Percentiles rank a stretch among this genome's conserved stretches.
phyloP scores from a whole-genome alignment of 2,797 vertebrate genomes.

The Anguilla obscura region DNA sequence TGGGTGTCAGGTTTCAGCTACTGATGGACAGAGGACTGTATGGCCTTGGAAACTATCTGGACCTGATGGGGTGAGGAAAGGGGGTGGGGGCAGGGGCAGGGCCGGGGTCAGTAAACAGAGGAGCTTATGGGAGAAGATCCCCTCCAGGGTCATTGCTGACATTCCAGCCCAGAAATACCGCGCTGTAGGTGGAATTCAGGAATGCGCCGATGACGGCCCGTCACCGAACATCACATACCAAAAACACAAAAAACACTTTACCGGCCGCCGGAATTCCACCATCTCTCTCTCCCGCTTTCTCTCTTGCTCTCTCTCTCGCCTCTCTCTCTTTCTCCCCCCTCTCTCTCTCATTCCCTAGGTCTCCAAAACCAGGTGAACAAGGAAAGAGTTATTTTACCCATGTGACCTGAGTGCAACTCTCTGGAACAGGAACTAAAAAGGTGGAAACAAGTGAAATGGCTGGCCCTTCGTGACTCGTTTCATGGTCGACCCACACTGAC shows the following conservation, averaged over 20 bases:
- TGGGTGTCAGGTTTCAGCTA: slow-evolving; percentile 68
- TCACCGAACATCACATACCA: slow-evolving; percentile 54
- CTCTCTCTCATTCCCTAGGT: slow-evolving; percentile 44
- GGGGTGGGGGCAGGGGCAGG: slow-evolving; percentile 10
- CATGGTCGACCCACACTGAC: slow-evolving; percentile 1
- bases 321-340: not conserved
- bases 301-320: slow-evolving; percentile 34
- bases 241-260: slow-evolving; percentile 43
- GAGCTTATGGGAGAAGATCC: slow-evolving; percentile 45
- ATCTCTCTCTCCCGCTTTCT: slow-evolving; percentile 31
- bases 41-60: slow-evolving; percentile 69
- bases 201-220: slow-evolving; percentile 55
- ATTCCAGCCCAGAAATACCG: slow-evolving; percentile 60
- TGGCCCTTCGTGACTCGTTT: slow-evolving; percentile 59
- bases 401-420: slow-evolving; percentile 57
- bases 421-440: slow-evolving; percentile 57
- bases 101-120: slow-evolving; percentile 14
- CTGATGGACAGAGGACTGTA: slow-evolving; percentile 70
- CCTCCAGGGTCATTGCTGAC: slow-evolving; percentile 64
- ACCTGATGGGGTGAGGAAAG: slow-evolving; percentile 43
- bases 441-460: slow-evolving; percentile 65
- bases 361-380: not conserved
- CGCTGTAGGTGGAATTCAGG: slow-evolving; percentile 59
- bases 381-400: not conserved
- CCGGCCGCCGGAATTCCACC: not conserved